Evolutionary conservation across 2,113 vertebrate species (phyloP).

Genomic region (Pseudopodoces humilis): DNA sequence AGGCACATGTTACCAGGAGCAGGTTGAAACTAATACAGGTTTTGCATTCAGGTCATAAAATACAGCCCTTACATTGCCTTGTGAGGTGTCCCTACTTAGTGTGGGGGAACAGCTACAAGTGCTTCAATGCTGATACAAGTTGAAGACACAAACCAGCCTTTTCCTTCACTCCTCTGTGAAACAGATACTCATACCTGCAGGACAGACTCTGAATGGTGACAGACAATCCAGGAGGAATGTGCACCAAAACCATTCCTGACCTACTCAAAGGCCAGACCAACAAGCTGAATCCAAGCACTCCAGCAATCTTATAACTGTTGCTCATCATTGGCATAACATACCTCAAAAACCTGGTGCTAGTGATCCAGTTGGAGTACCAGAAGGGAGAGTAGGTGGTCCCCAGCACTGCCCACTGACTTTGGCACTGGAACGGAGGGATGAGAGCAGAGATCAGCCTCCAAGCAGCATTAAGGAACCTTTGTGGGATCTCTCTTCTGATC

Average conservation of each 20-base stretch:
- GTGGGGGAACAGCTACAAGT: neutral
- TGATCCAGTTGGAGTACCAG: neutral
- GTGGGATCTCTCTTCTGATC: neutral
- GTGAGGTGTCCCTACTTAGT: neutral
- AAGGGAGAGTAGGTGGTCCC: neutral
- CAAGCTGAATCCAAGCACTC: neutral
- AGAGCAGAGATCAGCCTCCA: neutral
- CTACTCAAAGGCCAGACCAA: neutral
- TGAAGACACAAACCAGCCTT: neutral
- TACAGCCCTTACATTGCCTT: neutral
- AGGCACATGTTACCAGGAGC: constrained; percentile 30
- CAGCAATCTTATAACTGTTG: neutral
- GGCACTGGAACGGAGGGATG: neutral
- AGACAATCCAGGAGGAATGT: neutral
- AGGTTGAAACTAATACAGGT: constrained; percentile 48
- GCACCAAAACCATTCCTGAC: neutral
- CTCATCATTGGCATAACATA: neutral
- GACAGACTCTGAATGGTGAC: neutral
- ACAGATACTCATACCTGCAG: neutral
- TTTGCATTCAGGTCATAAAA: constrained; percentile 34
- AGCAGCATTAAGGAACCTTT: neutral
- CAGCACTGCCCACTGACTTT: neutral
- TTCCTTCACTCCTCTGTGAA: neutral
- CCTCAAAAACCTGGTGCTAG: neutral
- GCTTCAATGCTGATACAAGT: neutral